Percentiles rank a stretch among this genome's conserved stretches.
These are phyloP conservation scores for Xanthorhoe spadicearia DNA, from an alignment of 2,888 invertebrate species.

Conservation along the genomic window DNA sequence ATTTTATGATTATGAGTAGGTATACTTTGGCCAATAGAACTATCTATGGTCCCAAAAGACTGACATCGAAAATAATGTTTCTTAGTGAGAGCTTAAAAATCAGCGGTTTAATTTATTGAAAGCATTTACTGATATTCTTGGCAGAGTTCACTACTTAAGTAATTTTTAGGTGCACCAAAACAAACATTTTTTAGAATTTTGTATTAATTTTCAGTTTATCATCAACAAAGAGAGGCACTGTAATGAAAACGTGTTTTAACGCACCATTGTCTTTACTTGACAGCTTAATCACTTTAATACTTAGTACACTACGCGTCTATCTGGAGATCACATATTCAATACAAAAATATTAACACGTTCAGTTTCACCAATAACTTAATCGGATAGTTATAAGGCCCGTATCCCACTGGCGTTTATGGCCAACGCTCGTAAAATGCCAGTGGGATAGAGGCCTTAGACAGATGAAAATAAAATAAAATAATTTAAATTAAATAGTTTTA, in stretches of 20 bases:
- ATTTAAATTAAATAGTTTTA: too few relatives aligned
- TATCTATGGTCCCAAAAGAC: constrained; percentile 11
- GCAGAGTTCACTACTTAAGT: background rate
- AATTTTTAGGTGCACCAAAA: background rate
- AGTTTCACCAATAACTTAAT: constrained; percentile 3
- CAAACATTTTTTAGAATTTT: background rate
- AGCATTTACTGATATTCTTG: background rate
- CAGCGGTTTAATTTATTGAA: background rate
- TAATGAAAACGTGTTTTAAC: background rate
- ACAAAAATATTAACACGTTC: constrained; percentile 31
- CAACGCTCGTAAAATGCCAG: too few relatives aligned
- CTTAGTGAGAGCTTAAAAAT: background rate
- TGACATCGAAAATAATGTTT: too few relatives aligned
- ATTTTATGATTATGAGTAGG: background rate
- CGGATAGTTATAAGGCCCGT: too few relatives aligned
- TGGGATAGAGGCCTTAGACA: too few relatives aligned
- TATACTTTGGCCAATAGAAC: constrained; percentile 1
- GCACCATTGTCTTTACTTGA: background rate
- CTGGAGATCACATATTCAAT: constrained; percentile 37
- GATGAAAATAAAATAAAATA: background rate
- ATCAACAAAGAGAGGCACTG: background rate
- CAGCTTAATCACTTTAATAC: background rate
- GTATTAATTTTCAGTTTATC: too few relatives aligned
- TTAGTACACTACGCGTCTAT: constrained; percentile 14
- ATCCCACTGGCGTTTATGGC: too few relatives aligned